Evolutionary conservation across 2,888 invertebrate species (phyloP).

Genomic region (Lampropteryx suffumata): DNA sequence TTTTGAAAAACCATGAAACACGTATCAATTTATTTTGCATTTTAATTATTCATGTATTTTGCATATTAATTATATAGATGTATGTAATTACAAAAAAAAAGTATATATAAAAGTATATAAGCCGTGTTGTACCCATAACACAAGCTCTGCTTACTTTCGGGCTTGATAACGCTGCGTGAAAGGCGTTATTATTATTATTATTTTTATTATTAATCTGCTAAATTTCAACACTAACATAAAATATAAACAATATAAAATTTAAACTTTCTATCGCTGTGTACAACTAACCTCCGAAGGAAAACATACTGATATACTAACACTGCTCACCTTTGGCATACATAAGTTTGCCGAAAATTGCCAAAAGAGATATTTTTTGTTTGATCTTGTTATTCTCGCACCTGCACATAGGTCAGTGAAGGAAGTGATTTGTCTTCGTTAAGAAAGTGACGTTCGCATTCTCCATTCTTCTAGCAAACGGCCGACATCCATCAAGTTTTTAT

Average conservation of each 20-base stretch:
- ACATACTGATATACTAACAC: neutral
- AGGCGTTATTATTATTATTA: neutral
- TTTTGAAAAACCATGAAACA: too few relatives aligned
- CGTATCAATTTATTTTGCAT: too few relatives aligned
- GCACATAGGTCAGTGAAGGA: conserved; percentile 55
- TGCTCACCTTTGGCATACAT: conserved; percentile 19
- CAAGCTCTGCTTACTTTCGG: too few relatives aligned
- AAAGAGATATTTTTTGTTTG: conserved; percentile 29
- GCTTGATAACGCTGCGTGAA: too few relatives aligned
- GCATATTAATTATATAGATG: too few relatives aligned
- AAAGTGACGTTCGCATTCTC: conserved; percentile 45
- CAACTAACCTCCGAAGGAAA: neutral
- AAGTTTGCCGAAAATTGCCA: conserved; percentile 19
- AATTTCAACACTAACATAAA: too few relatives aligned
- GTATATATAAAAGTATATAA: too few relatives aligned
- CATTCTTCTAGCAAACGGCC: conserved; percentile 40
- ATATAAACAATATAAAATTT: too few relatives aligned
- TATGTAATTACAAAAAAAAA: too few relatives aligned
- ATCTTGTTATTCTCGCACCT: conserved; percentile 41
- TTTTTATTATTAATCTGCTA: neutral
- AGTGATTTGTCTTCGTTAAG: conserved; percentile 68
- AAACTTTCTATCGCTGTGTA: too few relatives aligned
- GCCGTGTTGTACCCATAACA: too few relatives aligned
- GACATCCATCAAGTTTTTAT: conserved; percentile 62
- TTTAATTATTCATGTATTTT: too few relatives aligned